Evolutionary conservation across 2,113 vertebrate genomes (phyloP).

Genomic region (Cinclus cinclus): DNA sequence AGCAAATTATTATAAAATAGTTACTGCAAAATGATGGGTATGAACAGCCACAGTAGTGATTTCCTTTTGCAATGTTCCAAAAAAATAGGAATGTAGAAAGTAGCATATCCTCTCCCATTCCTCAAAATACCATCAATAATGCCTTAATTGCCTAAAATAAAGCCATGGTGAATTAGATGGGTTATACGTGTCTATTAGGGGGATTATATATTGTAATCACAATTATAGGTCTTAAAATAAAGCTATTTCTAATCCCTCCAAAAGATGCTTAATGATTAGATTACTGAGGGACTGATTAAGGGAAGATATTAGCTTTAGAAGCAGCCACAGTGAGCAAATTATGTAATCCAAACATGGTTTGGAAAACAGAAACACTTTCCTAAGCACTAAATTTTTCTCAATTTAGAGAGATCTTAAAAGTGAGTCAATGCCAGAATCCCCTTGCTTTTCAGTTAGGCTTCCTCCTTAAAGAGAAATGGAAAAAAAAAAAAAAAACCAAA

Average conservation of each 20-base stretch:
- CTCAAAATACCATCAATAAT: conserved; percentile 43
- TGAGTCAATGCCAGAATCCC: not conserved
- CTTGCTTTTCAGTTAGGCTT: not conserved
- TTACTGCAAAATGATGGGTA: not conserved
- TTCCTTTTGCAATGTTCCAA: not conserved
- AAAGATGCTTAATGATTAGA: conserved; percentile 65
- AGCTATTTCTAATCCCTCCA: conserved; percentile 57
- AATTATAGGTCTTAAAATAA: conserved; percentile 65
- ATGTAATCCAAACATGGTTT: not conserved
- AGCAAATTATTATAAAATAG: not conserved
- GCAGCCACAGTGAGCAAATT: conserved; percentile 19
- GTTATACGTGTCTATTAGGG: conserved; percentile 2
- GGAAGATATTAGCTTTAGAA: conserved; percentile 33
- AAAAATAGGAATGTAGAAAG: not conserved
- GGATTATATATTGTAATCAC: conserved; percentile 55
- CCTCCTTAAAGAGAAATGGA: not conserved
- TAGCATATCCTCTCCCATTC: not conserved
- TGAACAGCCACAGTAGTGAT: not conserved
- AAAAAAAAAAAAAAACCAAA: not conserved
- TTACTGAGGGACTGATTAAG: conserved; percentile 55
- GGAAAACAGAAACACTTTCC: not conserved
- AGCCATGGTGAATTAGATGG: not conserved
- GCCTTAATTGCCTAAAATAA: conserved; percentile 47
- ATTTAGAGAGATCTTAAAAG: not conserved
- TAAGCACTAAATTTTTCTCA: not conserved